Conservation (phyloP, 2,113 vertebrate species). For the Rhynchopsitta pachyrhyncha region DNA sequence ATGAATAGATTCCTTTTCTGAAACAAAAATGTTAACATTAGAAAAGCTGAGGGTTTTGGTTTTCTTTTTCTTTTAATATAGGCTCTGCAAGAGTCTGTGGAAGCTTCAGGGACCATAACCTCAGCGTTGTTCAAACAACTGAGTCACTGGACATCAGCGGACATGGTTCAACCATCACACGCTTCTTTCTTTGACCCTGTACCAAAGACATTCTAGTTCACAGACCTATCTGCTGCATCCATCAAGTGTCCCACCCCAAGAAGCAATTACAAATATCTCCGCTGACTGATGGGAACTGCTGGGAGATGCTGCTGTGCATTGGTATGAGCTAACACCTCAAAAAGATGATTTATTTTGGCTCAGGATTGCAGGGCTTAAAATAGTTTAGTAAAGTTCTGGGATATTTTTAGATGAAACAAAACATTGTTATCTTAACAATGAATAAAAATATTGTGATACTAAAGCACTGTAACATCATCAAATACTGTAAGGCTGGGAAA, state of each 20-base stretch:
- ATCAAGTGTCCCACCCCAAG: not conserved
- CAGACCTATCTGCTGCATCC: not conserved
- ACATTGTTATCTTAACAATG: not conserved
- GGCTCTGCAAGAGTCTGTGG: not conserved
- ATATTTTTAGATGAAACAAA: constrained; percentile 51
- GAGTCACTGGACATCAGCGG: not conserved
- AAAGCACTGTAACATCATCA: not conserved
- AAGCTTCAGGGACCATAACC: not conserved
- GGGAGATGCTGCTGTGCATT: not conserved
- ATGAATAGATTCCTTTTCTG: not conserved
- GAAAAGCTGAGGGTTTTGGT: not conserved
- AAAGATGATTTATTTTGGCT: constrained; percentile 6
- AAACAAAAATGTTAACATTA: not conserved
- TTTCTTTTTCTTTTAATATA: not conserved
- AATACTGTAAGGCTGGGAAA: not conserved
- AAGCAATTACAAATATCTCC: not conserved
- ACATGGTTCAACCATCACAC: not conserved
- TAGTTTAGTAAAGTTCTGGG: not conserved
- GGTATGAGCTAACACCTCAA: not conserved
- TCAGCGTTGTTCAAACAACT: not conserved
- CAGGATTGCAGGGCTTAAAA: not conserved
- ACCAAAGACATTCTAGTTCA: not conserved
- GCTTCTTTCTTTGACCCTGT: not conserved
- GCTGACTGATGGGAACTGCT: constrained; percentile 23
- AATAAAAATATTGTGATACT: not conserved